phyloP scores from a whole-genome alignment of 2,888 invertebrate genomes.

The Psococerastis gibbosa region DNA sequence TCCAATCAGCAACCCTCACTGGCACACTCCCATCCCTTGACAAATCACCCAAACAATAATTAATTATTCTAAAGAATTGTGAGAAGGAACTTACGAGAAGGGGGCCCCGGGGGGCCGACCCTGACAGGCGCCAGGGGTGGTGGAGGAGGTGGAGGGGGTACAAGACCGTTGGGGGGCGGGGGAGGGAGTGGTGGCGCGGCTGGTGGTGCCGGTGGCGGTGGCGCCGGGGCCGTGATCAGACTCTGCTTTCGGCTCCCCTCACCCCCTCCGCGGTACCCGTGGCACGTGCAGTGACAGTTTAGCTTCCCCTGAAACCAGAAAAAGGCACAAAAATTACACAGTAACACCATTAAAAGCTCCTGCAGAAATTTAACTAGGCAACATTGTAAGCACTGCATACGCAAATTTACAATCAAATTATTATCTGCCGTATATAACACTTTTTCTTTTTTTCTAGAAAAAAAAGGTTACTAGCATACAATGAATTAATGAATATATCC shows the following conservation, averaged over 20 bases:
- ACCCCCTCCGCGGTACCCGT: conserved; percentile 33
- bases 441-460: too few species aligned
- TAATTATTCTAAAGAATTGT: conserved; percentile 4
- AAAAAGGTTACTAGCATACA: too few species aligned
- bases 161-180: conserved; percentile 16
- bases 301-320: conserved; percentile 27
- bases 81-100: conserved; percentile 17
- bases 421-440: too few species aligned
- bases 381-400: too few species aligned
- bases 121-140: conserved; percentile 24
- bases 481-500: too few species aligned
- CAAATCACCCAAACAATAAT: not conserved
- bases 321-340: too few species aligned
- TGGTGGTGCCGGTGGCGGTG: conserved; percentile 24
- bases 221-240: conserved; percentile 22
- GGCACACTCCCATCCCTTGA: too few species aligned
- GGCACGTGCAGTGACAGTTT: conserved; percentile 26
- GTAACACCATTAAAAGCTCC: too few species aligned
- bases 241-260: conserved; percentile 42
- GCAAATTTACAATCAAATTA: too few species aligned
- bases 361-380: too few species aligned
- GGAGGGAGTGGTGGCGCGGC: conserved; percentile 19
- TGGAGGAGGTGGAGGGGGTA: conserved; percentile 22
- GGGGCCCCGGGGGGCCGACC: conserved; percentile 23
- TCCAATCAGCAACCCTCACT: too few species aligned